These are phyloP conservation scores for Ophioderma brevispina DNA, from an alignment of 35 echinoderm and acorn worm genomes.

Conservation along the genomic window DNA sequence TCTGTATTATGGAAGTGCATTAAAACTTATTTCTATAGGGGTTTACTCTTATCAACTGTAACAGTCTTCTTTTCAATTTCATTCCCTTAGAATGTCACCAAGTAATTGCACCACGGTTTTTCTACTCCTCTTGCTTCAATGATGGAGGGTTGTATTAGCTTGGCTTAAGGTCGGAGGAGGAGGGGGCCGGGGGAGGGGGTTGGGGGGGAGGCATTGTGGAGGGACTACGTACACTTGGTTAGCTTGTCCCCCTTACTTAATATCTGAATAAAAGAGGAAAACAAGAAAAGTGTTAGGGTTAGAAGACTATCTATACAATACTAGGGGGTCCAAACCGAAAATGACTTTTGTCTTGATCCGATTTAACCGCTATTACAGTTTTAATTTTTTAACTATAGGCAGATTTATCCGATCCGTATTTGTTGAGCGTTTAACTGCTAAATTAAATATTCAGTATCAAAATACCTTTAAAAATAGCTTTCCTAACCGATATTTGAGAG, in stretches of 20 bases:
- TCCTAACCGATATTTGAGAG: too few relatives aligned
- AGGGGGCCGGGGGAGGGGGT: conserved; percentile 79
- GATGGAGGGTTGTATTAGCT: conserved; percentile 46
- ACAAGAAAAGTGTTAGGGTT: neutral
- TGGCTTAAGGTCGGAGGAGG: conserved; percentile 56
- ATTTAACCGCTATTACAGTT: too few relatives aligned
- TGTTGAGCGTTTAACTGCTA: too few relatives aligned
- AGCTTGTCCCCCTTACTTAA: neutral
- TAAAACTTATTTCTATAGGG: conserved; percentile 37
- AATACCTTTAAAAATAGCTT: too few relatives aligned
- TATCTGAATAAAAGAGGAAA: neutral
- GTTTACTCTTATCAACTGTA: conserved; percentile 77
- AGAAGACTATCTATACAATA: too few relatives aligned
- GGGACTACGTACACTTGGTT: conserved; percentile 11
- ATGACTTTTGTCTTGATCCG: too few relatives aligned
- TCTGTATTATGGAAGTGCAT: too few relatives aligned
- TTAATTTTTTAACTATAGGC: too few relatives aligned
- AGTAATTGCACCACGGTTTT: conserved; percentile 61
- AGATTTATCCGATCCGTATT: too few relatives aligned
- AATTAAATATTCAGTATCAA: too few relatives aligned
- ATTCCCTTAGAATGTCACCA: conserved; percentile 68
- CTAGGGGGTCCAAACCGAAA: too few relatives aligned
- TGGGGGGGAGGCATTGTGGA: conserved; percentile 70
- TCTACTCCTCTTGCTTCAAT: conserved; percentile 47
- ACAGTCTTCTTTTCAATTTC: conserved; percentile 86